Conservation (phyloP, 2,888 invertebrate species). For the Melieria crassipennis region DNA sequence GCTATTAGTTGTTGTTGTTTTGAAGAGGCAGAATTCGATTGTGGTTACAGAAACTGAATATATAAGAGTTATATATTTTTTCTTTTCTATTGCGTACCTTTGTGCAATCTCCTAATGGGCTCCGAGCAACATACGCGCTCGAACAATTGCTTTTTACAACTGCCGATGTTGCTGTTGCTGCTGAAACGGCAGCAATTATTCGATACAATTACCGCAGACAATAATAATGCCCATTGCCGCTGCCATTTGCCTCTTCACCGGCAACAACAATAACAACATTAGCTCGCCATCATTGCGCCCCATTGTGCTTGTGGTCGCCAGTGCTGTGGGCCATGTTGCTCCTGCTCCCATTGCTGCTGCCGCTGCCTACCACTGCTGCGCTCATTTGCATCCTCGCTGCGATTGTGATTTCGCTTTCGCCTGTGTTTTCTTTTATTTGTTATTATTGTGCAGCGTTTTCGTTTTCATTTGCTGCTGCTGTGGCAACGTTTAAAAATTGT, state of each 20-base stretch:
- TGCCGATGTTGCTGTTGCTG: constrained; percentile 39
- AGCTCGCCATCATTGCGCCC: background rate
- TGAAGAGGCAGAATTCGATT: too few relatives aligned
- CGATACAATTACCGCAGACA: constrained; percentile 31
- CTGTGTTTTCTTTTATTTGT: too few relatives aligned
- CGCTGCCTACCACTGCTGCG: constrained; percentile 9
- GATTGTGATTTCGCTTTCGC: too few relatives aligned
- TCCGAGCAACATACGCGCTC: background rate
- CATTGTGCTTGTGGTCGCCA: background rate
- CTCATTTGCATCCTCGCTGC: too few relatives aligned
- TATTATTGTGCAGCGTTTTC: too few relatives aligned
- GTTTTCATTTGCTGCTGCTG: too few relatives aligned
- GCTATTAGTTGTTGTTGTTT: too few relatives aligned
- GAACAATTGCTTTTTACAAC: constrained; percentile 21
- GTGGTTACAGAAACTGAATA: too few relatives aligned
- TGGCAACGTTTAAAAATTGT: too few relatives aligned
- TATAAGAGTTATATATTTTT: too few relatives aligned
- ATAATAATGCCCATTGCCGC: constrained; percentile 14
- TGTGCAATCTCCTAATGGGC: too few relatives aligned
- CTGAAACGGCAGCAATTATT: constrained; percentile 29
- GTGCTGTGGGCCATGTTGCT: background rate
- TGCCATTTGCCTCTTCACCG: constrained; percentile 3
- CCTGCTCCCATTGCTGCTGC: constrained; percentile 20
- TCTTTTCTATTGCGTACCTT: too few relatives aligned
- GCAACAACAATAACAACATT: background rate